Conservation (phyloP, 2,113 vertebrate genomes). For the Enhydra lutris region DNA sequence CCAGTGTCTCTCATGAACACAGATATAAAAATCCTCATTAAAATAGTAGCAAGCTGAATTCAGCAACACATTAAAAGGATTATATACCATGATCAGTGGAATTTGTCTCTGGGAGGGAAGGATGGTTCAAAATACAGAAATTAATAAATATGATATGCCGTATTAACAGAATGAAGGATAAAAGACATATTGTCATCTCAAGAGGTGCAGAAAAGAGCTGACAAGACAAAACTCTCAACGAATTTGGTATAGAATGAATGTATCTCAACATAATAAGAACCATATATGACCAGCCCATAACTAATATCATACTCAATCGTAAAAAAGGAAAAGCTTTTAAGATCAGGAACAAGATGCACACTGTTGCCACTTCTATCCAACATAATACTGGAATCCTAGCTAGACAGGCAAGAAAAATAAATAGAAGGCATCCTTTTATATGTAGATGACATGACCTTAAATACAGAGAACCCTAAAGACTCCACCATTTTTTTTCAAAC, state of each 20-base stretch:
- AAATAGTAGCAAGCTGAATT: neutral
- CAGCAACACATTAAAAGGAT: neutral
- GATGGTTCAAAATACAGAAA: neutral
- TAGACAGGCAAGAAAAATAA: neutral
- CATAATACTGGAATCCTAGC: neutral
- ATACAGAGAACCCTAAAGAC: neutral
- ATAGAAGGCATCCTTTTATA: neutral
- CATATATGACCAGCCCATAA: neutral
- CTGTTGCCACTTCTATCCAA: neutral
- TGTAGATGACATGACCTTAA: neutral
- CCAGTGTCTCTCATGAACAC: neutral
- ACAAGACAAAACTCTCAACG: neutral
- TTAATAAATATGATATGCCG: neutral
- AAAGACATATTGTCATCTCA: neutral
- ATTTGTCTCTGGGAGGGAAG: neutral
- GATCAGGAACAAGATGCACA: neutral
- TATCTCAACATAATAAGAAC: neutral
- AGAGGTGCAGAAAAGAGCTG: neutral
- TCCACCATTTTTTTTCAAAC: neutral
- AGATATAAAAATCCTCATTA: neutral
- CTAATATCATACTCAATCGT: neutral
- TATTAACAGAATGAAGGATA: neutral
- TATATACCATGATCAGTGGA: neutral
- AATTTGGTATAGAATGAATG: neutral
- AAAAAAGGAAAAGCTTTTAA: neutral